Evolutionary conservation across 2,113 vertebrate genomes (phyloP).

Genomic region (Macquaria australasica): DNA sequence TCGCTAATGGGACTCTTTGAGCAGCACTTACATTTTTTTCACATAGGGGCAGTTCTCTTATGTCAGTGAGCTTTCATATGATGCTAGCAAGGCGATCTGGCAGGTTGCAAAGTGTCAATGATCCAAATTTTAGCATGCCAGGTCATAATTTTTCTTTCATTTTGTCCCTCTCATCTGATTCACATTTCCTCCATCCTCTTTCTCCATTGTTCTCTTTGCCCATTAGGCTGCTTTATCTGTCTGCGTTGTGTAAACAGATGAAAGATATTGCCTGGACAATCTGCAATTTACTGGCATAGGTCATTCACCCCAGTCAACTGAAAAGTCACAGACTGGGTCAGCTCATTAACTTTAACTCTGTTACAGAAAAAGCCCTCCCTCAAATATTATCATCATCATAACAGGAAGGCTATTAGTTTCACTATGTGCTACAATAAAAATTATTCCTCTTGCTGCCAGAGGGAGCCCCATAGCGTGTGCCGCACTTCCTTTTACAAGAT

Average conservation of each 20-base stretch:
- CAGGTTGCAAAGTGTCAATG: not conserved
- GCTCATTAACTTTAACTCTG: conserved; percentile 61
- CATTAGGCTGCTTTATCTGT: not conserved
- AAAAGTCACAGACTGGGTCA: conserved; percentile 29
- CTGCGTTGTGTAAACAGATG: conserved; percentile 22
- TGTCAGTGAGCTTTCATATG: not conserved
- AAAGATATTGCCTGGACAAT: not conserved
- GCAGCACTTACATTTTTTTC: not conserved
- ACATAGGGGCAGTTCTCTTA: not conserved
- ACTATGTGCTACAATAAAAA: conserved; percentile 61
- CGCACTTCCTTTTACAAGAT: conserved; percentile 52
- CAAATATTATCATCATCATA: conserved; percentile 52
- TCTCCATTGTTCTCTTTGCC: not conserved
- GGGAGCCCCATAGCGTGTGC: conserved; percentile 17
- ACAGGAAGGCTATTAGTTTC: conserved; percentile 60
- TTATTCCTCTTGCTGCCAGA: conserved; percentile 43
- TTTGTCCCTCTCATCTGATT: not conserved
- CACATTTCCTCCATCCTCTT: not conserved
- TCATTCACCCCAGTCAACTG: conserved; percentile 32
- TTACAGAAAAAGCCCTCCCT: conserved; percentile 41
- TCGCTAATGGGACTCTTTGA: not conserved
- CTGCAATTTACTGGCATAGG: conserved; percentile 34
- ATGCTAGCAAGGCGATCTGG: conserved; percentile 2
- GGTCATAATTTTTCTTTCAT: not conserved
- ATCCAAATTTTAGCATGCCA: not conserved